Evolutionary conservation across 2,888 invertebrate species (phyloP), one percentile per base, ranked within the genome.

Genomic region (Camponotus fellah): DNA sequence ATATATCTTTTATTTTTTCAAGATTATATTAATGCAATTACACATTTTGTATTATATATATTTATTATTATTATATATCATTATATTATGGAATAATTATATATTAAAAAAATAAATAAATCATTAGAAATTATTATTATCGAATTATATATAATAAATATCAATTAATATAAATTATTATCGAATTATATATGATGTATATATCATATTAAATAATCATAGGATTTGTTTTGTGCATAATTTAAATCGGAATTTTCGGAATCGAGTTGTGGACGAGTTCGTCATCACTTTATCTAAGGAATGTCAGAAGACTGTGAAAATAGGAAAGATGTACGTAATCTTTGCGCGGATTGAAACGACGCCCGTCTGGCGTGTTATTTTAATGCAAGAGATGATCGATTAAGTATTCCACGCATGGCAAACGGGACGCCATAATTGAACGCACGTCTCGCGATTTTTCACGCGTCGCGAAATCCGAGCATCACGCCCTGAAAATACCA

Each of bases 331-430:
- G 56, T n/a, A n/a, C n/a, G n/a, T 26, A 34, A 74, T 71, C 17
- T 82, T 85, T n/a, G 60, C 68, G 69, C 56, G 53, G 82, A 82
- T 81, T 85, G 72, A 64, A 87, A 68, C 75, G 85, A 83, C 87
- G 87, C 85, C 80, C 40, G 74, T 72, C 71, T 85, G 86, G 83
- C 83, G 80, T 87, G 84, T 83, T 87, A 88, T 89, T 89, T 89
- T 87, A 89, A 89, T 86, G 85, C 85, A 75, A 49, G 69, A 88
- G 90, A 89, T 88, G 89, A 89, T 89, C 88, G 90, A 89, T 89
- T 89, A 89, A 89, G 90, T 89, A 83, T 89, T 89, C 88, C 88
- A 58, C 89, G 84, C 72, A 83, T 76, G 65, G 85, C 69, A 53
- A 80, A 49, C 79, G 69, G 80, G 60, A 75, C 62, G 84, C 60